Percentiles rank a stretch among this genome's conserved stretches.
Evolutionary conservation across 2,888 invertebrate species (phyloP).

Genomic region (Pterostichus madidus): DNA sequence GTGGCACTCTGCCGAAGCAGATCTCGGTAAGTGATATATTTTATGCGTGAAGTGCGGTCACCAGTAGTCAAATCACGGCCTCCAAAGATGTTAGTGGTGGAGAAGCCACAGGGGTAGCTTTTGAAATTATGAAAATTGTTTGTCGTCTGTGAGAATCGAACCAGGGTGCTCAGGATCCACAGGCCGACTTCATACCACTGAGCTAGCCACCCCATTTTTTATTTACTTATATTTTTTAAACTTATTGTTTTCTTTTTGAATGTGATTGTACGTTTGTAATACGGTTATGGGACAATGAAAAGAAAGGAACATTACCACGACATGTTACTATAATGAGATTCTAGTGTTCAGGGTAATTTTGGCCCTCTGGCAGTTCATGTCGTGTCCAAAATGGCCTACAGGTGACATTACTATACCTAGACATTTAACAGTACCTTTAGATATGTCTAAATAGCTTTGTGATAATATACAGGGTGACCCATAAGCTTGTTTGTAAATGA

Average conservation of each 20-base stretch:
- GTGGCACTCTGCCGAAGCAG: no score
- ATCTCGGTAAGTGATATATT: no score
- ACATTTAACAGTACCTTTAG: not conserved
- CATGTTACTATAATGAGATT: conserved; percentile 31
- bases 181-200: no score
- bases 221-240: not conserved
- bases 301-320: conserved; percentile 2
- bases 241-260: not conserved
- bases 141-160: no score
- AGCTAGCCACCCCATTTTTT: no score
- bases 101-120: no score
- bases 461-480: not conserved
- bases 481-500: not conserved
- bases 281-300: not conserved
- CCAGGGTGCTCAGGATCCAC: no score
- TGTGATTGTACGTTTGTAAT: not conserved
- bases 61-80: no score
- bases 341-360: conserved; percentile 5
- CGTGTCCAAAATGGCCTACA: conserved; percentile 7
- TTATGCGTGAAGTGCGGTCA: no score
- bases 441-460: not conserved
- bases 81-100: no score
- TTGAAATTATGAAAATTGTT: no score
- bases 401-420: conserved; percentile 3
- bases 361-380: not conserved